A percentile compares a stretch with the other conserved stretches of the same genome.
These are phyloP conservation scores for Drosophila macrospina DNA, from an alignment of 2,888 invertebrate species.

Conservation along the genomic window DNA sequence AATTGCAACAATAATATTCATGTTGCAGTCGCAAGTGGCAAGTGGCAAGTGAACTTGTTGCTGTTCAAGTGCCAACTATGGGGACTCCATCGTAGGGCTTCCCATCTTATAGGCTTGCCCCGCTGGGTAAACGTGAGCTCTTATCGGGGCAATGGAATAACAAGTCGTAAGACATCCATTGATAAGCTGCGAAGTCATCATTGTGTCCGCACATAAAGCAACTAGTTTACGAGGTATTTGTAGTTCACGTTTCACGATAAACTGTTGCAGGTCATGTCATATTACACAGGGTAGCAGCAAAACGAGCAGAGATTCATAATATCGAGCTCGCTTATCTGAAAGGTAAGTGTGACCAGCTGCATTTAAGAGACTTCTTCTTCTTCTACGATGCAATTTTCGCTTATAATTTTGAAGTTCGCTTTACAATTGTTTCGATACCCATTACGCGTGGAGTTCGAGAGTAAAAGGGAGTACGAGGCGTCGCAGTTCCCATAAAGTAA, in stretches of 20 bases:
- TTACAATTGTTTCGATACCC: too few relatives aligned
- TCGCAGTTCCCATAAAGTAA: too few relatives aligned
- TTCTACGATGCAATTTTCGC: too few relatives aligned
- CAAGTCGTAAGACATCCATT: background rate
- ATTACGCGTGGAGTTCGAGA: too few relatives aligned
- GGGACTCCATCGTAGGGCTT: background rate
- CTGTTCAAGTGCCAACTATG: constrained; percentile 8
- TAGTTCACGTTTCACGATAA: background rate
- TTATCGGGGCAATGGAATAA: constrained; percentile 15
- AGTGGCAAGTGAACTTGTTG: background rate
- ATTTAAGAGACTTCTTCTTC: too few relatives aligned
- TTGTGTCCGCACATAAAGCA: background rate
- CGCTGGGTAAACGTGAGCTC: constrained; percentile 8
- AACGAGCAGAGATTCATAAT: too few relatives aligned
- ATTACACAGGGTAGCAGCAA: background rate
- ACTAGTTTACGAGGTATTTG: background rate
- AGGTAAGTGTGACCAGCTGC: too few relatives aligned
- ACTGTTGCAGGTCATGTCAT: background rate
- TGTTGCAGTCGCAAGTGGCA: background rate
- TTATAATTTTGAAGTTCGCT: too few relatives aligned
- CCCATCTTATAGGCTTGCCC: constrained; percentile 21
- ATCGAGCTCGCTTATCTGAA: too few relatives aligned
- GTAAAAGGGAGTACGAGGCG: too few relatives aligned
- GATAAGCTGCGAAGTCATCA: constrained; percentile 18
- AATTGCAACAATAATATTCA: background rate